Base-by-base conservation (phyloP, 2,888 invertebrate genomes). In the Auanema freiburgensis region DNA sequence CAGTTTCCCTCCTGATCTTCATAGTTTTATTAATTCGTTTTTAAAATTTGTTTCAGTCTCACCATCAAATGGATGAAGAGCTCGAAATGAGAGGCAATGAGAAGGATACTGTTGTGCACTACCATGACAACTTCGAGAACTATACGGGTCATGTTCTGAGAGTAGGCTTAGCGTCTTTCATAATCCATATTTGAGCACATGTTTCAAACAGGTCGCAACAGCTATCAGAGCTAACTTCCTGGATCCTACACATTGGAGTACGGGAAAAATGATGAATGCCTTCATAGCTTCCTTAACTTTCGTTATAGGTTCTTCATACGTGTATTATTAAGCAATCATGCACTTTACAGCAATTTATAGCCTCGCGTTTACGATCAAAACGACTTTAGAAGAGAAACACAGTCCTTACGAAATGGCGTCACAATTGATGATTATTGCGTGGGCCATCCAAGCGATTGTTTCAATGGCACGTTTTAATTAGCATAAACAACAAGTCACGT, bases 391-490 rank as follows among this genome's bases (percentile, higher is more conserved):
- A 6, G 63, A 63, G 16, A 63, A 59, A 4, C 67, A 69, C 49
- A 24, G 63, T 10, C 68, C 69, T 1, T 63, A 65, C 2, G 72
- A 72, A 43, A 54, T 70, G 12, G 64, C 72, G 1, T 51, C 67
- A 18, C 69, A 72, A 52, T 61, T 72, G 10, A 53, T 69, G 0
- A 64, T 67, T 18, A 63, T 72, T 40, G 49, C 68, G n/a, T 72
- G 72, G 72, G 66, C 66, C 1, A 59, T 66, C 11, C 72, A 72
- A 51, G 66, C 70, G 3, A 61, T 72, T 1, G 68, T 70, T 14
- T 68, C 72, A 4, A 59, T 70, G 58, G 59, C 61, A n/a, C 11
- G 56, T 55, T 55, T 23, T 10, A 42, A n/a, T 55, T 55, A 41
- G 14, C 52, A 18, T n/a, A 52, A 8, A 4, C 18, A 52, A 8